Evolutionary conservation across 2,888 invertebrate species (phyloP).

Genomic region (Tachina lurida): DNA sequence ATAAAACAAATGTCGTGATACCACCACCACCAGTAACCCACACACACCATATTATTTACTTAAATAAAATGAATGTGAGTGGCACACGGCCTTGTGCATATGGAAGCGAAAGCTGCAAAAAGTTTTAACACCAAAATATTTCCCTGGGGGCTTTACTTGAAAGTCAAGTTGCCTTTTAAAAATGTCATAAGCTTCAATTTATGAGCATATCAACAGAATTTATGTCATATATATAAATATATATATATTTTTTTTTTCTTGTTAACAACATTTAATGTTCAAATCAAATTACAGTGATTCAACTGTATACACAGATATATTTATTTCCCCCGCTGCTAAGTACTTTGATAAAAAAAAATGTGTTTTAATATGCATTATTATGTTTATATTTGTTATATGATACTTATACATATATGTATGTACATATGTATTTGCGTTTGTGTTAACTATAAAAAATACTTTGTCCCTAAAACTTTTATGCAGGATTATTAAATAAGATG

Average conservation of each 20-base stretch:
- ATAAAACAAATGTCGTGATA: conserved; percentile 48
- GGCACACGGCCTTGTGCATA: neutral
- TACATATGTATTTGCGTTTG: too few relatives aligned
- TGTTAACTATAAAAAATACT: too few relatives aligned
- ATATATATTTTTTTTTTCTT: conserved; percentile 31
- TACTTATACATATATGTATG: neutral
- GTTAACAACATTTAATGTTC: conserved; percentile 67
- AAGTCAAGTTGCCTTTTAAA: conserved; percentile 64
- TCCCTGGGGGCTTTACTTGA: conserved; percentile 11
- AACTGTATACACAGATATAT: conserved; percentile 10
- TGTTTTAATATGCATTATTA: conserved; percentile 7
- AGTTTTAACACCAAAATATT: neutral
- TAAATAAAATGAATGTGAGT: conserved; percentile 8
- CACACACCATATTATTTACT: conserved; percentile 16
- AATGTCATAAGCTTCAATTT: conserved; percentile 69
- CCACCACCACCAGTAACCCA: conserved; percentile 10
- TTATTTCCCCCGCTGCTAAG: neutral
- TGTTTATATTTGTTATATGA: neutral
- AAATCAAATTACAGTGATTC: conserved; percentile 38
- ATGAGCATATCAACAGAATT: conserved; percentile 67
- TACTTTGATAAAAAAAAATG: neutral
- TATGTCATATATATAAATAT: conserved; percentile 51
- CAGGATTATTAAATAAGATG: neutral
- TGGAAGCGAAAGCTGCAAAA: neutral
- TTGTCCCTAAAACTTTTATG: neutral